These are phyloP conservation scores for Trachelus troglodyta DNA, from an alignment of 2,888 invertebrate species.

Conservation along the genomic window DNA sequence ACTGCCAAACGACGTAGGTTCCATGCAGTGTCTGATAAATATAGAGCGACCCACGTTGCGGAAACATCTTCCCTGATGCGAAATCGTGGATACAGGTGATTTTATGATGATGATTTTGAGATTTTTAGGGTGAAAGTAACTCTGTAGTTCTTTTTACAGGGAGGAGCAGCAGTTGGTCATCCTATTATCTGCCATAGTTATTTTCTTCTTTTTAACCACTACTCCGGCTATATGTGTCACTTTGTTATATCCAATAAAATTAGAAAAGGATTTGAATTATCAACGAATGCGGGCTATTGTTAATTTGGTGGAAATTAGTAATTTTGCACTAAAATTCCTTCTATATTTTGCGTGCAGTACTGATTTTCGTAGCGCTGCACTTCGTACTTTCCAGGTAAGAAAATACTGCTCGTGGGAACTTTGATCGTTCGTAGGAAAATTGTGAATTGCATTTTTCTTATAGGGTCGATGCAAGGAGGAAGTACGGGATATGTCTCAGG, in stretches of 20 bases:
- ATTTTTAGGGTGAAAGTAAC: neutral
- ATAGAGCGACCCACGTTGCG: constrained; percentile 23
- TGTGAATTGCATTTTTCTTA: neutral
- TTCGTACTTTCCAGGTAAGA: neutral
- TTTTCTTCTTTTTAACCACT: constrained; percentile 67
- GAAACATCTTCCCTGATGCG: constrained; percentile 21
- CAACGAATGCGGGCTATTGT: neutral
- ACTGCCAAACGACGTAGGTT: constrained; percentile 61
- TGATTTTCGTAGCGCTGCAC: neutral
- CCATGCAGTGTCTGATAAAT: constrained; percentile 31
- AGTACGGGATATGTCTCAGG: constrained; percentile 8
- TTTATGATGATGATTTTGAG: neutral
- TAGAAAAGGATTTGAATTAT: neutral
- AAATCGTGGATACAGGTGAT: neutral
- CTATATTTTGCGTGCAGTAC: neutral
- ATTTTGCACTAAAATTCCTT: neutral
- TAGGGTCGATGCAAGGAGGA: constrained; percentile 10
- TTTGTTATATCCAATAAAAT: neutral
- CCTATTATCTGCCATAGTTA: constrained; percentile 65
- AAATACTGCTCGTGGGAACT: neutral
- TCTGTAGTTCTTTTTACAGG: constrained; percentile 29
- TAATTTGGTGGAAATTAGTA: neutral
- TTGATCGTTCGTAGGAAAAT: neutral
- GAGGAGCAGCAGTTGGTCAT: constrained; percentile 66
- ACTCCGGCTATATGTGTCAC: constrained; percentile 65